Percentiles rank a stretch among this genome's conserved stretches.
These are phyloP conservation scores for Rhogogaster chlorosoma DNA, from an alignment of 2,888 invertebrate species.

Conservation along the genomic window DNA sequence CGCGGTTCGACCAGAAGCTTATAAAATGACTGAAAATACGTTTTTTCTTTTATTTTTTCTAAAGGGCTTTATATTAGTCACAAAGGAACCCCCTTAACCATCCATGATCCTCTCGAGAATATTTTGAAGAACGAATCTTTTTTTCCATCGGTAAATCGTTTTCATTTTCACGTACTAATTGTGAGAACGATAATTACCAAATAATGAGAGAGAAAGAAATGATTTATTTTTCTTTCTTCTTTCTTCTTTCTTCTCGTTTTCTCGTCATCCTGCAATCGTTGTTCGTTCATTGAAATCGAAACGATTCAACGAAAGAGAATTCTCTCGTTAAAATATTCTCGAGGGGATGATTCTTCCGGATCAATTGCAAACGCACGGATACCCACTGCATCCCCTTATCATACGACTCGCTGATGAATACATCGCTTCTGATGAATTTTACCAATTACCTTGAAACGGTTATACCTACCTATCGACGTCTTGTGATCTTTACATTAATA, in stretches of 20 bases:
- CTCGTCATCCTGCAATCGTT: too few species aligned
- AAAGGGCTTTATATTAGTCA: conserved; percentile 13
- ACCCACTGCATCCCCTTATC: background rate
- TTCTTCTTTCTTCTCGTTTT: too few species aligned
- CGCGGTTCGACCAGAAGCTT: background rate
- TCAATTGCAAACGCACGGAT: too few species aligned
- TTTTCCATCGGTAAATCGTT: background rate
- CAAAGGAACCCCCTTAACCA: background rate
- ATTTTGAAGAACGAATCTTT: background rate
- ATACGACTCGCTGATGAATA: background rate
- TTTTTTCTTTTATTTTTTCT: background rate
- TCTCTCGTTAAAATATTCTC: too few species aligned
- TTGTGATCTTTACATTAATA: background rate
- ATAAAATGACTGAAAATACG: conserved; percentile 11
- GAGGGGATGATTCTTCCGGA: too few species aligned
- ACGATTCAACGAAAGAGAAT: background rate
- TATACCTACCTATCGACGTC: background rate
- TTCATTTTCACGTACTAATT: too few species aligned
- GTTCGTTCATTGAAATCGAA: background rate
- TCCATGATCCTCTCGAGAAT: background rate
- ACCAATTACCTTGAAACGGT: background rate
- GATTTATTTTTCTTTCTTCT: too few species aligned
- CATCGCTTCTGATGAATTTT: background rate
- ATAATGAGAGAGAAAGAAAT: too few species aligned
- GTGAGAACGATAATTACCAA: too few species aligned